These are phyloP conservation scores for Stegodyphus mimosarum DNA, from an alignment of 1,140 invertebrate genomes.

Conservation along the genomic window DNA sequence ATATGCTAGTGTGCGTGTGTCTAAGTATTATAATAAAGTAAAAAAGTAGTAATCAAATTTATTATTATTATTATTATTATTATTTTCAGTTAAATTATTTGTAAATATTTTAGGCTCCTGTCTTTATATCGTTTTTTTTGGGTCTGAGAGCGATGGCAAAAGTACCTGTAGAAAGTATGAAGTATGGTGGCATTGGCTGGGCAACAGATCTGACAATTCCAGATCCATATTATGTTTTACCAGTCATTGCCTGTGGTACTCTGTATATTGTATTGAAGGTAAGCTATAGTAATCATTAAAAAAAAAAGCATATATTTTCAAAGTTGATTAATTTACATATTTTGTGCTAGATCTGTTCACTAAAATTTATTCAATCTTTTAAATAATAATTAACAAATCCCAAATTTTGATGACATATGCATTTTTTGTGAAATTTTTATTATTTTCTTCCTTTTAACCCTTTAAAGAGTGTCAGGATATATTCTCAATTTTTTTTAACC, in stretches of 20 bases:
- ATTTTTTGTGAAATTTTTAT: too few relatives aligned
- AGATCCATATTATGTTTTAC: conserved; percentile 91
- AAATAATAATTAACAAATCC: too few relatives aligned
- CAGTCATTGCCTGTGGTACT: conserved; percentile 84
- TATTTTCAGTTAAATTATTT: neutral
- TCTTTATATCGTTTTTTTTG: conserved; percentile 92
- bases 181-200: conserved; percentile 90
- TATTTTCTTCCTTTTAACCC: too few relatives aligned
- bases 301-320: conserved; percentile 7
- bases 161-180: conserved; percentile 87
- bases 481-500: too few relatives aligned
- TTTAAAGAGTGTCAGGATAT: too few relatives aligned
- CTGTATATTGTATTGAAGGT: conserved; percentile 84
- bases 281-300: conserved; percentile 61
- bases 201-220: conserved; percentile 89
- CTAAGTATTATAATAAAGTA: too few relatives aligned
- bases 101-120: conserved; percentile 75
- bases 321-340: too few relatives aligned
- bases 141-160: conserved; percentile 85
- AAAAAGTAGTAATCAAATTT: neutral
- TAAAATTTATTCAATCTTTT: too few relatives aligned
- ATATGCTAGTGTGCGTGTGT: too few relatives aligned
- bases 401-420: too few relatives aligned
- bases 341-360: too few relatives aligned
- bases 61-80: neutral